A percentile compares a stretch with the other conserved stretches of the same genome.
Conservation (phyloP, 2,888 invertebrate species). For the Vesta saturnalis region DNA sequence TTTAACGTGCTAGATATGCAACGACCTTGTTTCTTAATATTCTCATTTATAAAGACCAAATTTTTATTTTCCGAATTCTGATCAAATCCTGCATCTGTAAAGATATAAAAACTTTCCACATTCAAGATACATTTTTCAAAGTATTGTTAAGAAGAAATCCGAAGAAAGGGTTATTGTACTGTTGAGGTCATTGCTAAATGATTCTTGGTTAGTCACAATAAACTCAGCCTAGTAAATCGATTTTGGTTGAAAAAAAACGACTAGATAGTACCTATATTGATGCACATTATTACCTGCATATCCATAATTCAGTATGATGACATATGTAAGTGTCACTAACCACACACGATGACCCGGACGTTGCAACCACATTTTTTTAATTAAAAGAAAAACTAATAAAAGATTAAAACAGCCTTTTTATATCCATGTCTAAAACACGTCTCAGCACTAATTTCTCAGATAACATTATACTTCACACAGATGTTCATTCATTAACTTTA, state of each 20-base stretch:
- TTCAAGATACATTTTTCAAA: no score
- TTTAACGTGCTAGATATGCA: neutral
- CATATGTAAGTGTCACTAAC: conserved; percentile 19
- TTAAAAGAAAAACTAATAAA: conserved; percentile 20
- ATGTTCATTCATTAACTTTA: neutral
- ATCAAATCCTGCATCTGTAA: no score
- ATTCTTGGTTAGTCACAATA: no score
- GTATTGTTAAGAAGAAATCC: no score
- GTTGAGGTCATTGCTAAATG: no score
- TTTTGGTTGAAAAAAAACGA: no score
- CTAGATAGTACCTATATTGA: neutral
- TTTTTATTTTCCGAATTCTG: no score
- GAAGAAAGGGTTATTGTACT: no score
- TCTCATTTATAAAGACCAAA: neutral
- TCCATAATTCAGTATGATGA: conserved; percentile 27
- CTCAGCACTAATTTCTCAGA: neutral
- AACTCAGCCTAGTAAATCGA: no score
- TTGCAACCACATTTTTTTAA: conserved; percentile 18
- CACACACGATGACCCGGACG: conserved; percentile 27
- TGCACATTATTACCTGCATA: conserved; percentile 16
- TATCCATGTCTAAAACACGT: conserved; percentile 33
- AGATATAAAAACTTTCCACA: no score
- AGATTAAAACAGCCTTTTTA: conserved; percentile 32
- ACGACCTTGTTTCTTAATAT: neutral
- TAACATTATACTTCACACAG: conserved; percentile 13